Base-by-base conservation (phyloP, 2,888 invertebrate genomes). In the Mesopsocus fuscifrons region DNA sequence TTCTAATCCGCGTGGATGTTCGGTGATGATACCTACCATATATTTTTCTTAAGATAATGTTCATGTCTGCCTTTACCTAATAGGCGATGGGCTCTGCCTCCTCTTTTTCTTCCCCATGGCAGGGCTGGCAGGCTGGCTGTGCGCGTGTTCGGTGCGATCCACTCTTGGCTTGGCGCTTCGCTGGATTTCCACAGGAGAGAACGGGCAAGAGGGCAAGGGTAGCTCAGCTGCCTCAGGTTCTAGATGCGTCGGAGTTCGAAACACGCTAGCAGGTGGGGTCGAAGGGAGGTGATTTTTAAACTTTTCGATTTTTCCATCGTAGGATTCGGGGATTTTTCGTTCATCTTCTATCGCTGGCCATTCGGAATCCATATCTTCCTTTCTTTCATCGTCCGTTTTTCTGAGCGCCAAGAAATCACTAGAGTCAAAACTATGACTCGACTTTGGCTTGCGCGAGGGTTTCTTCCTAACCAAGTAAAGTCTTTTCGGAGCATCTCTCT, bases 371-470 rank as follows among this genome's bases (percentile, higher is more conserved):
- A n/a, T n/a, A n/a, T n/a, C n/a, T n/a, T n/a, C n/a, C n/a, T n/a
- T n/a, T n/a, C n/a, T n/a, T n/a, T 26, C 26, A 26, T 26, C 26
- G 26, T 26, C 26, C 11, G 26, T 9, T 11, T 32, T 17, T 41
- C 9, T 6, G 16, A 32, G 22, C 9, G 34, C 33, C 11, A 43
- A 41, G 4, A 43, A 11, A 4, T 26, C 41, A 53, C 83, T 81
- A 0, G 85, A 87, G 57, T 88, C 88, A 32, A 88, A 64, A 53
- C 85, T 87, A 52, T 77, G 77, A 0, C 85, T 85, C 58, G 72
- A 72, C 45, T 72, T 72, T 34, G 81, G 59, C 26, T 26, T 26
- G 43, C 51, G 49, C 2, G 55, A 54, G 3, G 43, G 45, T 45
- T 49, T 49, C 50, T 43, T 51, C 52, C 79, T 80, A 3, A 84